Percentiles rank a stretch among this genome's conserved stretches.
phyloP scores from a whole-genome alignment of 2,797 vertebrate genomes.

The Cetoscarus ocellatus region DNA sequence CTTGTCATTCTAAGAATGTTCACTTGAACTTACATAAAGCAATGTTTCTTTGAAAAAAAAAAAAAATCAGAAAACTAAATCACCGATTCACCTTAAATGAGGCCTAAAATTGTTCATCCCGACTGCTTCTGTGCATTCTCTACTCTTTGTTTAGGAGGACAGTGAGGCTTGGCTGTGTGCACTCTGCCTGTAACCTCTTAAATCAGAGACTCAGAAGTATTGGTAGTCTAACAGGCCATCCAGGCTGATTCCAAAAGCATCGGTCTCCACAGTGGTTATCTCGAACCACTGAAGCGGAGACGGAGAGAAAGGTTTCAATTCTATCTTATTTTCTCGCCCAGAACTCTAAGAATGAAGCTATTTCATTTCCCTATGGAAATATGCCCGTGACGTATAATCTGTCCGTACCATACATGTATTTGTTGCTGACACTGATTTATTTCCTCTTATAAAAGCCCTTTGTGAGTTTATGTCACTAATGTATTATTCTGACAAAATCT shows the following conservation, averaged over 20 bases:
- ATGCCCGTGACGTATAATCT: conserved; percentile 38
- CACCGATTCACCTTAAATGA: conserved; percentile 19
- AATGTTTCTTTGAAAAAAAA: too few species aligned
- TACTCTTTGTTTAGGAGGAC: conserved; percentile 42
- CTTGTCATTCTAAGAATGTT: too few species aligned
- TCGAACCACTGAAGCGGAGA: conserved; percentile 71
- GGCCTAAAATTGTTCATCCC: conserved; percentile 24
- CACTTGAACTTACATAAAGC: too few species aligned
- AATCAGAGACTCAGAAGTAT: conserved; percentile 68
- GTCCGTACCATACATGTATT: conserved; percentile 23
- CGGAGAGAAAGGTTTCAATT: conserved; percentile 68
- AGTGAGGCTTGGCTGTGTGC: conserved; percentile 52
- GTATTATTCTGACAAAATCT: conserved; percentile 45
- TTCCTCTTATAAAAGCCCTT: conserved; percentile 48
- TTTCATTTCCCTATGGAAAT: conserved; percentile 55
- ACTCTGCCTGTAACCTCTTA: conserved; percentile 59
- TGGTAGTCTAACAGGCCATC: conserved; percentile 66
- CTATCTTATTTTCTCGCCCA: conserved; percentile 51
- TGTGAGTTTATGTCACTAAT: conserved; percentile 41
- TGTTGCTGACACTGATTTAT: conserved; percentile 46
- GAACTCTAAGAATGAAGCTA: conserved; percentile 53
- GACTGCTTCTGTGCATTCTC: conserved; percentile 9
- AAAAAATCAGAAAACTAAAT: conserved; percentile 8
- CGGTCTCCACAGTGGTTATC: conserved; percentile 71
- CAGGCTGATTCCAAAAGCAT: conserved; percentile 68